Evolutionary conservation across 2,888 invertebrate species (phyloP).

Genomic region (Gisinianus flammeolus): DNA sequence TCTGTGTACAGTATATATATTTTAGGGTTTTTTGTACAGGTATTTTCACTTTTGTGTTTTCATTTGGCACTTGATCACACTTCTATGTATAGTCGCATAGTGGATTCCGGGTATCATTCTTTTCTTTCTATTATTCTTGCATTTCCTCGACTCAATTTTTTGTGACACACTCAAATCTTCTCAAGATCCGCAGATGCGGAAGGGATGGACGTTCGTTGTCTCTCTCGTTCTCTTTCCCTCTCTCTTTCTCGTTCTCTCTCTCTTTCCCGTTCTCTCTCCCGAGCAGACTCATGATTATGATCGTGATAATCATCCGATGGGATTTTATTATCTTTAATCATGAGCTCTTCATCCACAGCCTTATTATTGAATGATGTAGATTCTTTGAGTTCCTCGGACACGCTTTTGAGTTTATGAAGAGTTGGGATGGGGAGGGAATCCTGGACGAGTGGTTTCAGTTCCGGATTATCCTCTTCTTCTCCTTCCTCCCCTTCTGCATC

Average conservation of each 20-base stretch:
- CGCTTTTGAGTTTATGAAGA: constrained; percentile 51
- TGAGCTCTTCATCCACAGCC: constrained; percentile 47
- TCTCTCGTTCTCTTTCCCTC: constrained; percentile 6
- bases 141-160: no score
- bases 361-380: constrained; percentile 41
- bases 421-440: constrained; percentile 47
- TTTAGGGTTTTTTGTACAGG: no score
- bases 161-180: no score
- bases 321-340: constrained; percentile 58
- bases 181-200: no score
- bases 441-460: constrained; percentile 3
- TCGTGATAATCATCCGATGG: constrained; percentile 56
- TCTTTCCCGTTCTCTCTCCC: not conserved
- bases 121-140: no score
- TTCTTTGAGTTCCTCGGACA: constrained; percentile 44
- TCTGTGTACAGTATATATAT: no score
- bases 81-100: no score
- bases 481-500: constrained; percentile 43
- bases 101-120: no score
- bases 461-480: constrained; percentile 36
- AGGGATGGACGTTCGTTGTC: not conserved
- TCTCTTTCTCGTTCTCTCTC: constrained; percentile 2
- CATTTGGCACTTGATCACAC: no score
- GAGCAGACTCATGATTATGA: constrained; percentile 22
- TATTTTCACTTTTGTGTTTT: no score